Evolutionary conservation across 2,113 vertebrate species (phyloP), one percentile per base, ranked within the genome.

Genomic region (Tachysurus fulvidraco): DNA sequence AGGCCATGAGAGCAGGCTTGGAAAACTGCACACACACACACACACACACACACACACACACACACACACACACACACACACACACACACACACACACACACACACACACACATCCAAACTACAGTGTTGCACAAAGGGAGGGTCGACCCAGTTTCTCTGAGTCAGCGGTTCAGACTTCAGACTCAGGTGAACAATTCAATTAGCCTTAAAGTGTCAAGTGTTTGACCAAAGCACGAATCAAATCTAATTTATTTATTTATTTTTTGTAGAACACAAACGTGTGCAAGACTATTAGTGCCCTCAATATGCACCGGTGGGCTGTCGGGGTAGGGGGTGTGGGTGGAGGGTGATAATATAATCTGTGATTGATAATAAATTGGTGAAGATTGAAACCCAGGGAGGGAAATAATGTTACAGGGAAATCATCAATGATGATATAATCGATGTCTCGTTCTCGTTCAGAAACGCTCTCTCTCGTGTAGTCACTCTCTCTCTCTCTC

Each of bases 1-100:
- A 76, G 87, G 73, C 77, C 65, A 85, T 50, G 21, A 69, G 81
- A 83, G 84, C 77, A 86, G 80, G 84, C 57, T 60, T 89, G 69
- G 85, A 60, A 85, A 73, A 76, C 85, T 54, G 36, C 57, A 23
- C 77, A 71, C 83, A 87, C 13, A 71, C 25, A 80, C 36, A 36
- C 36, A 36, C 1, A 1, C 36, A 36, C 36, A 50, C 65, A 28
- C 77, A 78, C 83, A 87, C 13, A 71, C 25, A 80, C 25, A 71
- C 19, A 74, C 23, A 71, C 79, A 83, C 11, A 76, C 84, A 86
- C 79, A 79, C 17, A 73, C n/a, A n/a, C 36, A 36, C 36, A 36
- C 1, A 1, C 36, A 36, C 36, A 50, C 65, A 28, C 77, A 78
- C 83, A 87, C 13, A 71, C 25, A 80, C 25, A 71, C 19, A 74